Percentiles rank a stretch among this genome's conserved stretches.
Conservation (phyloP, 2,113 vertebrate genomes). For the mouse (Mus musculus) region GRCm39 chr15:72084501-72085000, state of each 20-base stretch:
- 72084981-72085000: not conserved
- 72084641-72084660: not conserved
- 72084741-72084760: not conserved
- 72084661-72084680: not conserved
- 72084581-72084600: not conserved
- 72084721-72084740: not conserved
- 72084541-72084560: no score
- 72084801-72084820: not conserved
- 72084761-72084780: not conserved
- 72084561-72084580: not conserved
- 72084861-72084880: not conserved
- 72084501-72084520: not conserved
- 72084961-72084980: not conserved
- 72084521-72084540: no score
- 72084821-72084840: not conserved
- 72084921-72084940: not conserved
- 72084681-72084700: not conserved
- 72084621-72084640: not conserved
- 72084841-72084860: not conserved
- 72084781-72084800: not conserved
- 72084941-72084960: not conserved
- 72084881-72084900: not conserved
- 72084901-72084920: not conserved
- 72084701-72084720: conserved; percentile 9
- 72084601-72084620: not conserved